phyloP scores from a whole-genome alignment of 2,888 invertebrate genomes.

The Desoria tigrina region DNA sequence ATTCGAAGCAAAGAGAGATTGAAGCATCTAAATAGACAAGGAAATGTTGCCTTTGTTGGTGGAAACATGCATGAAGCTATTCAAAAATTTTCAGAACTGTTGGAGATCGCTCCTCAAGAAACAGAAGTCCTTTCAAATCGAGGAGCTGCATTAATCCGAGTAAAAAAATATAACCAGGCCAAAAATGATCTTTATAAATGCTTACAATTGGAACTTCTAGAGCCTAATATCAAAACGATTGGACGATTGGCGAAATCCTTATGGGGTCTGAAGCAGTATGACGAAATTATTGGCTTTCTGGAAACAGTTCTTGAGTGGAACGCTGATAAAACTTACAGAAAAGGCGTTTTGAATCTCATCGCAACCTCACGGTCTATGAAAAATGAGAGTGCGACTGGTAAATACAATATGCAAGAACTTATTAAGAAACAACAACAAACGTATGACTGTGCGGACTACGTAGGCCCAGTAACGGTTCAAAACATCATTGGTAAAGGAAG shows the following conservation, averaged over 20 bases:
- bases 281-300: constrained; percentile 1
- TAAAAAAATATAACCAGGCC: not conserved
- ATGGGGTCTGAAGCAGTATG: constrained; percentile 11
- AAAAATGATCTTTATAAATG: too few species aligned
- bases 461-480: not conserved
- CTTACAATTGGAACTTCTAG: not conserved
- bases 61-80: constrained; percentile 2
- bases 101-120: not conserved
- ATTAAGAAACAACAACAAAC: constrained; percentile 2
- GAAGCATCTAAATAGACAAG: not conserved
- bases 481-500: not conserved
- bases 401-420: constrained; percentile 1
- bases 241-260: not conserved
- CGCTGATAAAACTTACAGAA: not conserved
- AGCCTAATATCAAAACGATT: not conserved
- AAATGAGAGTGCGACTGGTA: not conserved
- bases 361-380: not conserved
- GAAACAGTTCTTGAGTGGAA: not conserved
- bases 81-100: not conserved
- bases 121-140: not conserved
- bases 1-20: too few species aligned
- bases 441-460: constrained; percentile 10
- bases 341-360: not conserved
- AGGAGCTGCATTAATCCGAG: constrained; percentile 3
- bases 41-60: not conserved